A percentile compares a stretch with the other conserved stretches of the same genome.
phyloP scores from a whole-genome alignment of 1,140 invertebrate genomes.

The Anastrepha obliqua region DNA sequence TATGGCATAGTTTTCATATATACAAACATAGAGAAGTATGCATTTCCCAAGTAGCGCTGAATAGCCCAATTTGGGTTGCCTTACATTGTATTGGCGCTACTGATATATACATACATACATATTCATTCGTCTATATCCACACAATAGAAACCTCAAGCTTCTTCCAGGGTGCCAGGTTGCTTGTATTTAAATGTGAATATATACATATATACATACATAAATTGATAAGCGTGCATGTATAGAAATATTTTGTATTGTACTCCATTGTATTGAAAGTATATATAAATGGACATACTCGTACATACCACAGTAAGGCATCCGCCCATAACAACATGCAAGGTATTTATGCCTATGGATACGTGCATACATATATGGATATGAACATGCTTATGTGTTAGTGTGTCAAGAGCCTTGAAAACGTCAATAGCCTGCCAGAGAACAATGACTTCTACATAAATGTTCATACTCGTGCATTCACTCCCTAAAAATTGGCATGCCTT shows the following conservation, averaged over 20 bases:
- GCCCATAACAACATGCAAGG: too few species aligned
- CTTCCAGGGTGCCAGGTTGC: background rate
- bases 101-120: background rate
- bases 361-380: too few species aligned
- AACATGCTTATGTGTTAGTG: background rate
- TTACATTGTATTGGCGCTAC: background rate
- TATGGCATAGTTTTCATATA: background rate
- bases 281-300: too few species aligned
- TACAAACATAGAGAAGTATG: background rate
- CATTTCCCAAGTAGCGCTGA: background rate
- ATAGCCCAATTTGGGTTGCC: background rate
- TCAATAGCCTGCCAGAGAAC: background rate
- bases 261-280: too few species aligned
- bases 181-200: background rate
- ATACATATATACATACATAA: background rate
- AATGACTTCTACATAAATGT: constrained; percentile 15
- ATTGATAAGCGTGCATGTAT: too few species aligned
- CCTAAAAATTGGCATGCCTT: background rate
- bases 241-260: too few species aligned
- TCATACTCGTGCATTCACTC: background rate
- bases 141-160: background rate
- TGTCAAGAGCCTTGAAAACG: constrained; percentile 24
- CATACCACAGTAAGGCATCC: too few species aligned
- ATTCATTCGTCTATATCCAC: background rate
- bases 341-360: too few species aligned